phyloP scores from a whole-genome alignment of 2,113 vertebrate species.

The Chaetura pelagica region DNA sequence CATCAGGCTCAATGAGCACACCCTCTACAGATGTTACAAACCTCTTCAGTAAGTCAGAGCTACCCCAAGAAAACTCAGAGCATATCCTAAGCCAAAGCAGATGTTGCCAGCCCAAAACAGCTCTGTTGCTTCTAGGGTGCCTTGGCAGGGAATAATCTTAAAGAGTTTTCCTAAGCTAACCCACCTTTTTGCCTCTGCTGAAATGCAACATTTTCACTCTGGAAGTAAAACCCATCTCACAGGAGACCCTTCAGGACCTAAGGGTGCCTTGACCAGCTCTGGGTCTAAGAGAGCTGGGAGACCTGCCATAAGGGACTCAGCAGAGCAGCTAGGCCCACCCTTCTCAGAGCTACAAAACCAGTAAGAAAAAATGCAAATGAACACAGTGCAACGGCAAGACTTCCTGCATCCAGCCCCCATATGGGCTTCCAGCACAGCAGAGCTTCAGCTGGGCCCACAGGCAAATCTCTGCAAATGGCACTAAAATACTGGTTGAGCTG shows the following conservation, averaged over 20 bases:
- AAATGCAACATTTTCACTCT: not conserved
- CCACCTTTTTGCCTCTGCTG: not conserved
- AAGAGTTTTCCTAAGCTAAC: not conserved
- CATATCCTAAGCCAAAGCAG: not conserved
- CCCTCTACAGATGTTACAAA: not conserved
- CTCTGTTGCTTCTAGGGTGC: not conserved
- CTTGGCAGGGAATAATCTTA: not conserved
- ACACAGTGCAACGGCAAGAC: not conserved
- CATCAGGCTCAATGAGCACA: not conserved
- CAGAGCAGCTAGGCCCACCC: not conserved
- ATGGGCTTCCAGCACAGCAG: not conserved
- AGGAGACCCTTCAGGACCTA: not conserved
- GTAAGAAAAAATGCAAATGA: not conserved
- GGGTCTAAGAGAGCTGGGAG: not conserved
- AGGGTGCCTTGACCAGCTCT: not conserved
- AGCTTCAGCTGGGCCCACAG: not conserved
- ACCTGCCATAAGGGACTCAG: not conserved
- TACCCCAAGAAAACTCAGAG: not conserved
- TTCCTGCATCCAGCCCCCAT: not conserved
- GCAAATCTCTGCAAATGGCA: not conserved
- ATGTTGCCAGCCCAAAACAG: not conserved
- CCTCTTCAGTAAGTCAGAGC: not conserved
- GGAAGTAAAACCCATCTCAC: not conserved
- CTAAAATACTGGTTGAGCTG: conserved; percentile 45
- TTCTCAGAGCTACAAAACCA: not conserved